These are phyloP conservation scores for Caenorhabditis sp. DNA, from an alignment of 2,888 invertebrate species.

Conservation along the genomic window DNA sequence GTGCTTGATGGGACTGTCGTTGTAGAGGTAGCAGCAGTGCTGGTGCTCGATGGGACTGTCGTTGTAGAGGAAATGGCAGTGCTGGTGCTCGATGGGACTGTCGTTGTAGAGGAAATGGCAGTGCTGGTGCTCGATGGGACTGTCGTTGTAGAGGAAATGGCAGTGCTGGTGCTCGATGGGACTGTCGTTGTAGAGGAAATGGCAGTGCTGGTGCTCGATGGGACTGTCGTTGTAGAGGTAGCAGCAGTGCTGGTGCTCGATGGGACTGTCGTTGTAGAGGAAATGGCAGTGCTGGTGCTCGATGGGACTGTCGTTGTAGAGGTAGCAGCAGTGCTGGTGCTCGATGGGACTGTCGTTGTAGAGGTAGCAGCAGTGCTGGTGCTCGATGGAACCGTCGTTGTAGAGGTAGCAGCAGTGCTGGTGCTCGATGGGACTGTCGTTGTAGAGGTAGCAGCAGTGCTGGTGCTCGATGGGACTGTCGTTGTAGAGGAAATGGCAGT, in stretches of 20 bases:
- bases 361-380: background rate
- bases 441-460: background rate
- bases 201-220: background rate
- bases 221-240: background rate
- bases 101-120: background rate
- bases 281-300: background rate
- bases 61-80: no score
- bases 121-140: background rate
- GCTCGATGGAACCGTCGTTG: background rate
- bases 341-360: background rate
- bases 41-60: background rate
- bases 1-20: background rate
- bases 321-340: background rate
- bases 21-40: background rate
- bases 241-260: background rate
- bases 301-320: background rate
- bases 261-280: background rate
- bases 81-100: no score
- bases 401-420: background rate
- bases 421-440: background rate
- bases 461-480: background rate
- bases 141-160: background rate
- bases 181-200: background rate
- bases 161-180: background rate
- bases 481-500: background rate